Conservation (phyloP, 2,113 vertebrate genomes). For the Capreolus pygargus region DNA sequence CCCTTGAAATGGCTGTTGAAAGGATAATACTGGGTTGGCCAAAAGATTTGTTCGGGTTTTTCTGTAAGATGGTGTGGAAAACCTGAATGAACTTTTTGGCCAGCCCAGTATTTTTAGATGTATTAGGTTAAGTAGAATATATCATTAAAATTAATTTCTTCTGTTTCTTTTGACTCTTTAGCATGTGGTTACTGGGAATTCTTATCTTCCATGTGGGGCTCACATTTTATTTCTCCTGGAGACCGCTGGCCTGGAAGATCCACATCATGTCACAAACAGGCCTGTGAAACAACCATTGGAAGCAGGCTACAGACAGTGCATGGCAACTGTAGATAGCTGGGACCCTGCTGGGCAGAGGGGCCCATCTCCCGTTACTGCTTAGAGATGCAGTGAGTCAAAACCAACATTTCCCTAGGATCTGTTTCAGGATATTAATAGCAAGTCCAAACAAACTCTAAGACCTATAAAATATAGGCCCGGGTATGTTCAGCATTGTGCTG, state of each 20-base stretch:
- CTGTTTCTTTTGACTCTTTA: background rate
- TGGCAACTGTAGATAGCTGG: background rate
- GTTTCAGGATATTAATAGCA: background rate
- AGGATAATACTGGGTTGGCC: background rate
- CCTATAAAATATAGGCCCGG: background rate
- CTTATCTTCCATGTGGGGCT: background rate
- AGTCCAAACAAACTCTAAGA: background rate
- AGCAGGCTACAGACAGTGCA: accelerated
- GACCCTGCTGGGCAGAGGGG: background rate
- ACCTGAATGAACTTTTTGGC: background rate
- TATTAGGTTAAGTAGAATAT: background rate
- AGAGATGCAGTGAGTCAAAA: background rate
- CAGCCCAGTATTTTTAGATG: background rate
- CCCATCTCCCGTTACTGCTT: background rate
- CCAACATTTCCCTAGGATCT: background rate
- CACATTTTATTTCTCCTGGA: background rate
- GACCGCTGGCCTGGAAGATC: background rate
- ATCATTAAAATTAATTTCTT: background rate
- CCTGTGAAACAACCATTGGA: accelerated
- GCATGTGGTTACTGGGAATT: background rate
- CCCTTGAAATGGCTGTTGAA: background rate
- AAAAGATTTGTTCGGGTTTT: background rate
- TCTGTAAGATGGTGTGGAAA: background rate
- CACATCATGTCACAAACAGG: accelerated
- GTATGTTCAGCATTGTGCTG: background rate